These are phyloP conservation scores for Myrmecophaga tridactyla DNA, from an alignment of 2,113 vertebrate species.

Conservation along the genomic window DNA sequence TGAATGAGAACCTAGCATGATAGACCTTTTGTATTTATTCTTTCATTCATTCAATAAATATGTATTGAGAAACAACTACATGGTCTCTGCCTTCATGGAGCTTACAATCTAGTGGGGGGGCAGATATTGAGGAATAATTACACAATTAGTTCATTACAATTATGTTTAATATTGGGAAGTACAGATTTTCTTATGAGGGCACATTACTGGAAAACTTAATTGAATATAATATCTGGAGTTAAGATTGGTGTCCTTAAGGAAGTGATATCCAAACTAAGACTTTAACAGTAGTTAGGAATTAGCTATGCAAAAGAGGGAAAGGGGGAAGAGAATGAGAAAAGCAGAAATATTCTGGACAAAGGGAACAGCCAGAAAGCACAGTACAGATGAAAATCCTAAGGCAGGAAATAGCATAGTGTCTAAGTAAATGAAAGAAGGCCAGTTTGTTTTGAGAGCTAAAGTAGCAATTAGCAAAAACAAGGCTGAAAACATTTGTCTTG, in stretches of 20 bases:
- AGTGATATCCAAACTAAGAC: background rate
- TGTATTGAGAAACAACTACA: background rate
- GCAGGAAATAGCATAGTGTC: background rate
- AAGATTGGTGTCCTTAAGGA: background rate
- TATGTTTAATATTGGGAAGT: background rate
- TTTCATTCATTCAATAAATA: background rate
- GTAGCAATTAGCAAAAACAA: background rate
- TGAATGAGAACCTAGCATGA: background rate
- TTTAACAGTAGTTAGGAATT: background rate
- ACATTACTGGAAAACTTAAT: background rate
- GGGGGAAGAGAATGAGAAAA: background rate
- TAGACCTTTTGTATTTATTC: background rate
- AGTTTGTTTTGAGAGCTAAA: background rate
- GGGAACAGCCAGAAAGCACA: background rate
- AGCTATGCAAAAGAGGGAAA: background rate
- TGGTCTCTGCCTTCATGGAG: background rate
- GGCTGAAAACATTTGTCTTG: background rate
- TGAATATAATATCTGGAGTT: background rate
- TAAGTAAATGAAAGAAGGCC: background rate
- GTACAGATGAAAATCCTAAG: background rate
- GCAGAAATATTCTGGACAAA: background rate
- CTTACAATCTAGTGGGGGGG: background rate
- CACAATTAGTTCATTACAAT: background rate
- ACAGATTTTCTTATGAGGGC: background rate
- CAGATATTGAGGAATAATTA: background rate